phyloP scores from a whole-genome alignment of 2,888 invertebrate genomes.

The Mesochorus sp. region DNA sequence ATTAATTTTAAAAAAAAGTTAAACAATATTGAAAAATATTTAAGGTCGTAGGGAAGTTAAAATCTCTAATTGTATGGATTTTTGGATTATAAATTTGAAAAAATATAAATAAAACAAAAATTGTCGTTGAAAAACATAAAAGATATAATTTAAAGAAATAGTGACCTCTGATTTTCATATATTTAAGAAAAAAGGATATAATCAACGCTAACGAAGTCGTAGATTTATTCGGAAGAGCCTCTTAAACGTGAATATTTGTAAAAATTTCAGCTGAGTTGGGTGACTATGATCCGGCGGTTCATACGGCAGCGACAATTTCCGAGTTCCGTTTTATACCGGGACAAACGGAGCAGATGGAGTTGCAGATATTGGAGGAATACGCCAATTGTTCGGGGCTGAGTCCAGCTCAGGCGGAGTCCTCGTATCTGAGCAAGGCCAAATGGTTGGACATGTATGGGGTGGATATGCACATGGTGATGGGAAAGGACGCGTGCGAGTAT shows the following conservation, averaged over 20 bases:
- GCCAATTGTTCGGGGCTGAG: conserved; percentile 93
- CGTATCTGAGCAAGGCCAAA: conserved; percentile 97
- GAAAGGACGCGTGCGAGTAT: conserved; percentile 98
- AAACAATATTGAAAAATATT: no score
- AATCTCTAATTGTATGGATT: no score
- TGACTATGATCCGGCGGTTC: conserved; percentile 95
- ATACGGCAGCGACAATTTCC: conserved; percentile 98
- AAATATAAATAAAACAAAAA: no score
- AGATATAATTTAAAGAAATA: no score
- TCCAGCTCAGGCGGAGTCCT: conserved; percentile 97
- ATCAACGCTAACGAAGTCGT: no score
- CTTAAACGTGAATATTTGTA: not conserved
- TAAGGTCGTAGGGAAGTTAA: no score
- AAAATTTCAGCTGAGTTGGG: conserved; percentile 93
- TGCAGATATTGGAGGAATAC: conserved; percentile 95
- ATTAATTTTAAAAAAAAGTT: not conserved
- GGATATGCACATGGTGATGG: conserved; percentile 98
- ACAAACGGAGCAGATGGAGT: conserved; percentile 98
- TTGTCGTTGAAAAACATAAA: no score
- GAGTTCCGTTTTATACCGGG: conserved; percentile 98
- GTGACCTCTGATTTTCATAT: no score
- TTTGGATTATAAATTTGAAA: no score
- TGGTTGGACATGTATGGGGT: conserved; percentile 99
- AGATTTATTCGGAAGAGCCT: no score
- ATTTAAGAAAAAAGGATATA: no score